Percentiles rank a stretch among this genome's conserved stretches.
These are phyloP conservation scores for Cynopterus brachyotis DNA, from an alignment of 2,113 vertebrate genomes.

Conservation along the genomic window DNA sequence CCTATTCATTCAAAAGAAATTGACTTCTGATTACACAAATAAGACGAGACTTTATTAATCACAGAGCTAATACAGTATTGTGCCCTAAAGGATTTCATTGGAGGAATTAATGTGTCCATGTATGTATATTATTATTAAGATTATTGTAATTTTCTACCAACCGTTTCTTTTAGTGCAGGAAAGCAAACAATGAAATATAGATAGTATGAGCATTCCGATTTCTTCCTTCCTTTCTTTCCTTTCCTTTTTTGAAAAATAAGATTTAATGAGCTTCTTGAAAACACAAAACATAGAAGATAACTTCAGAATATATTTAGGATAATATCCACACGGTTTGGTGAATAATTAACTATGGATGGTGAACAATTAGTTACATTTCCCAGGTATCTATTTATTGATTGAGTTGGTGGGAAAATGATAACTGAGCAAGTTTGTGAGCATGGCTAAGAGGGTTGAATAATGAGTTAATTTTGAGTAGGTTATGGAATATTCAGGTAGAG, in stretches of 20 bases:
- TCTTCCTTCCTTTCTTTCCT: background rate
- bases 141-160: background rate
- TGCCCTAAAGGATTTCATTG: background rate
- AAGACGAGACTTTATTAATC: background rate
- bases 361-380: background rate
- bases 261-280: background rate
- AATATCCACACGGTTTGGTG: background rate
- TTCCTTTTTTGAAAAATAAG: background rate
- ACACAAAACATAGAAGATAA: background rate
- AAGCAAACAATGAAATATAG: background rate
- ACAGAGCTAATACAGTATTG: background rate
- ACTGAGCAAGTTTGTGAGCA: background rate
- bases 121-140: background rate
- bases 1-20: conserved; percentile 25
- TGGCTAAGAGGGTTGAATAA: background rate
- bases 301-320: background rate
- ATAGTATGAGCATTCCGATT: background rate
- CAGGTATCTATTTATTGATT: background rate
- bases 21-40: background rate
- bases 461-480: background rate
- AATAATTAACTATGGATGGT: background rate
- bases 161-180: background rate
- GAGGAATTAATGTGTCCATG: background rate
- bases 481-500: background rate
- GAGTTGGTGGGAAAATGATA: background rate